Percentiles rank a stretch among this genome's conserved stretches.
Evolutionary conservation across 2,797 vertebrate species (phyloP).

Genomic region (Sebastes cheni): DNA sequence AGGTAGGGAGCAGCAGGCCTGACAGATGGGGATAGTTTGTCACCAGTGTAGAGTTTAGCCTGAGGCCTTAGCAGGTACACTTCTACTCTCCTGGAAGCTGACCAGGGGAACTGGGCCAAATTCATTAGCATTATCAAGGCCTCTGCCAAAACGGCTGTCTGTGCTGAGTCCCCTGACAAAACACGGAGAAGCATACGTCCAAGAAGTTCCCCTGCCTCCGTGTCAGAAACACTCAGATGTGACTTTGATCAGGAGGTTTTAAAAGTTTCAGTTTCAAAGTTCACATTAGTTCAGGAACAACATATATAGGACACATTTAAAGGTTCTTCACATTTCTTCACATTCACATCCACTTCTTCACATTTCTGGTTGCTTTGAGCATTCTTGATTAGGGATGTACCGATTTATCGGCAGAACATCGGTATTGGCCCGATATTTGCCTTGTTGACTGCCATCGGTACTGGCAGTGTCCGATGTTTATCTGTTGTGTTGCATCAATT

Average conservation of each 20-base stretch:
- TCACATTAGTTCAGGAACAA: background rate
- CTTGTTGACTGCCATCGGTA: too few species aligned
- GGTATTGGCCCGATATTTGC: too few species aligned
- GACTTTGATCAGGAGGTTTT: constrained; percentile 5
- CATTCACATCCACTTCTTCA: background rate
- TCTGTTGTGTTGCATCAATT: too few species aligned
- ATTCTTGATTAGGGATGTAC: background rate
- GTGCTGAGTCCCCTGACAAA: constrained; percentile 19
- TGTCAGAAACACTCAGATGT: background rate
- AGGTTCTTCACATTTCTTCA: background rate
- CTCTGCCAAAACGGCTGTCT: constrained; percentile 37
- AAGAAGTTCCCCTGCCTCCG: background rate
- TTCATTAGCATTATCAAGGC: constrained; percentile 47
- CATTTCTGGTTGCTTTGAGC: background rate
- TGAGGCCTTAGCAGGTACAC: constrained; percentile 10
- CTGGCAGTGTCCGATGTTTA: too few species aligned
- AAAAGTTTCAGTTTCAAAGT: constrained; percentile 3
- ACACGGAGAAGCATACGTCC: constrained; percentile 25
- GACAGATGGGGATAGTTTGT: constrained; percentile 20
- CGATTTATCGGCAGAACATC: too few species aligned
- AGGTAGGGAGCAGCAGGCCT: constrained; percentile 18
- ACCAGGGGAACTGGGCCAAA: constrained; percentile 47
- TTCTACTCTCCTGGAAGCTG: constrained; percentile 35
- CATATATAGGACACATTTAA: background rate
- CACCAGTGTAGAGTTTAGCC: constrained; percentile 30